Base-by-base conservation (phyloP, 2,113 vertebrate species). In the Salvelinus namaycush region DNA sequence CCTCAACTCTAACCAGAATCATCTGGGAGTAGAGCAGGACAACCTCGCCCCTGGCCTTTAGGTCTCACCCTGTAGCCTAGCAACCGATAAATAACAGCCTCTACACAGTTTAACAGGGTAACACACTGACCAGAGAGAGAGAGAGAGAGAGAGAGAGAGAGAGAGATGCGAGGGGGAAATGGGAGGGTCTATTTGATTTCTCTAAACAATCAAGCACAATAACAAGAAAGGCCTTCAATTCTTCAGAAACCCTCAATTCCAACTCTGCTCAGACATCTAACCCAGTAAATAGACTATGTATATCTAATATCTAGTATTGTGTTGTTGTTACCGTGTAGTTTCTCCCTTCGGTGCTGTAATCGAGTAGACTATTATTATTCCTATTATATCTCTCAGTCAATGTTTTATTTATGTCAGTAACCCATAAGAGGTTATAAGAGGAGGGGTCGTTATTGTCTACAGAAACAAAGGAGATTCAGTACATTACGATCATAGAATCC, bases 1-100 rank as follows among this genome's bases (percentile, higher is more conserved):
- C 34, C 8, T 8, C 9, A 44, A 44, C 39, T 44, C 39, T 64
- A 64, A 11, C 20, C 18, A 9, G 60, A 26, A 26, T n/a, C 20
- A 22, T 86, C 66, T 48, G 75, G 73, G 78, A 88, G 76, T 81
- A 88, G 82, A 89, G 88, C 83, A 66, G 74, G 84, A 86, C 76
- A 77, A 87, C 81, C 90, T 88, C 59, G 90, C 87, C 90, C 90
- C 89, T 85, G 84, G 68, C 78, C 72, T 68, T 68, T 70, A 68
- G 75, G 78, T 57, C 81, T 71, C 79, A 84, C 81, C 84, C 85
- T 67, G 68, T 82, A 82, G 79, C 87, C 77, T 83, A 86, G 89
- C 89, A 90, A 90, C 87, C 80, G 84, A 82, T 83, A 88, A 90
- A 84, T 87, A 88, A 74, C 59, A 71, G 59, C 18, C 72, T 81